Evolutionary conservation across 2,113 vertebrate genomes (phyloP), one percentile per base, ranked within the genome.

Genomic region (Nerophis lumbriciformis): DNA sequence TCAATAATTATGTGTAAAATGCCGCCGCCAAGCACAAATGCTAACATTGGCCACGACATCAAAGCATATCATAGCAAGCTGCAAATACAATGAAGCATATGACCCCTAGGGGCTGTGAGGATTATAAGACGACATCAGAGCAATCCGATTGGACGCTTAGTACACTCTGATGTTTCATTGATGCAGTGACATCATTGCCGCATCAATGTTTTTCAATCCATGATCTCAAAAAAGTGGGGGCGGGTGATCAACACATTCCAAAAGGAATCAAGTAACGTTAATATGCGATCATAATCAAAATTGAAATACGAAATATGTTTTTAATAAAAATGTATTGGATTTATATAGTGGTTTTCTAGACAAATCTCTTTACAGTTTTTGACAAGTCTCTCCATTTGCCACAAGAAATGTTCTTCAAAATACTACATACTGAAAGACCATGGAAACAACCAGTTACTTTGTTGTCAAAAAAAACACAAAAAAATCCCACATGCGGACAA

Each of bases 21-120:
- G 42, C 42, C 5, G 2, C 12, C 11, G 42, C 11, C 42, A 12
- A 45, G 42, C 11, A 45, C 10, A 45, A 45, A 12, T 45, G 42
- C 42, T 10, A 42, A 42, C 10, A 42, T 9, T 45, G 12, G 42
- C 10, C 55, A 44, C 44, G 38, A 44, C 15, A 44, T 57, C 55
- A 57, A 44, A 44, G 55, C 55, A 44, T 44, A 57, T 57, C 38
- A 57, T 44, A 44, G 38, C 54, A 57, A 9, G n/a, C 16, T 3
- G 9, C n/a, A 6, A 39, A 57, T 13, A 44, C 39, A 44, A 16
- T 21, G 38, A 38, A 57, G 39, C 45, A 19, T 44, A 21, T 44
- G 39, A 57, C 5, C 38, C 38, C 39, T 6, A 44, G 11, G 6
- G 11, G 11, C 55, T 15, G 52, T 15, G 36, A 15, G 53, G 6